phyloP scores from a whole-genome alignment of 1,140 invertebrate genomes.

The Homalodisca vitripennis region DNA sequence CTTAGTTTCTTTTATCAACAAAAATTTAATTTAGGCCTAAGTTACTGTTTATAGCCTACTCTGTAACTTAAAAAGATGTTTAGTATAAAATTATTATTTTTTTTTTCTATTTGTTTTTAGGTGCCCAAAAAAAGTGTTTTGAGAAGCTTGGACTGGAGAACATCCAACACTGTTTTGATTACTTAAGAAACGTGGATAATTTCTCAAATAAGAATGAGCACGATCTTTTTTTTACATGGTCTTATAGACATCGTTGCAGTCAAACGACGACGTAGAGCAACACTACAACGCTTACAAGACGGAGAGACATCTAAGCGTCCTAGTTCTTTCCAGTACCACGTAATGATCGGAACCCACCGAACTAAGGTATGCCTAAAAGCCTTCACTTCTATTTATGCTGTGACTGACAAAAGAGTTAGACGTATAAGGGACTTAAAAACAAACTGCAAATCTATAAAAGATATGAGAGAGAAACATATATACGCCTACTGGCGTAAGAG shows the following conservation, averaged over 20 bases:
- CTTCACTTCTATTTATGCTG: background rate
- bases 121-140: too few relatives aligned
- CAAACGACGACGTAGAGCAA: background rate
- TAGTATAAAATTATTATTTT: too few relatives aligned
- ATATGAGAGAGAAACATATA: background rate
- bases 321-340: background rate
- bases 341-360: background rate
- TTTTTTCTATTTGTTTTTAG: too few relatives aligned
- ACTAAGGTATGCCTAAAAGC: background rate
- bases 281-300: background rate
- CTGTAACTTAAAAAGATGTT: too few relatives aligned
- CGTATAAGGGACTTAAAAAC: background rate
- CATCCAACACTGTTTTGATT: background rate
- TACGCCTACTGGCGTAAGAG: background rate
- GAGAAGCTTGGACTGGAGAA: background rate
- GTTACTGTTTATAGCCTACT: too few relatives aligned
- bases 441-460: background rate
- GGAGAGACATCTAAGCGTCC: background rate
- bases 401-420: background rate
- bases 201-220: background rate
- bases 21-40: too few relatives aligned
- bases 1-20: too few relatives aligned
- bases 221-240: background rate
- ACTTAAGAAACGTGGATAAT: background rate
- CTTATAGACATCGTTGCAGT: constrained; percentile 2